These are phyloP conservation scores for Oscheius onirici DNA, from an alignment of 2,888 invertebrate species.

Conservation along the genomic window DNA sequence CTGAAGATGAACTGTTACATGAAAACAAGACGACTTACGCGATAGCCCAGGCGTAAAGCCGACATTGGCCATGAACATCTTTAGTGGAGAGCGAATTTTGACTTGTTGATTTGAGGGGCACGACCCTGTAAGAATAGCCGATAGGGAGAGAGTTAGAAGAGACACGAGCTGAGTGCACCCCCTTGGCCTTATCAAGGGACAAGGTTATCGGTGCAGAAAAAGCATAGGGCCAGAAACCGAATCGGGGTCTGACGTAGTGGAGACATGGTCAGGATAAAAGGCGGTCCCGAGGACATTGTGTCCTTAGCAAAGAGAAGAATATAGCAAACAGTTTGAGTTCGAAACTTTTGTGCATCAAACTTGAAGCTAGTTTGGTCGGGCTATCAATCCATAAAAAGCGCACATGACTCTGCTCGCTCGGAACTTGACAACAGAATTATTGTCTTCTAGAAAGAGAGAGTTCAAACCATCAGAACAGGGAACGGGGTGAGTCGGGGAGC, in stretches of 20 bases:
- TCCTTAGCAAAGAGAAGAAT: background rate
- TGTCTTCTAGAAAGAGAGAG: background rate
- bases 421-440: background rate
- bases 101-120: background rate
- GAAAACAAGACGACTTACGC: conserved; percentile 12
- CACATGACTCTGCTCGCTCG: background rate
- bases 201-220: conserved; percentile 33
- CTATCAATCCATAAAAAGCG: conserved; percentile 20
- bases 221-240: conserved; percentile 22
- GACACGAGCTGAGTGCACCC: conserved; percentile 18
- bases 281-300: background rate
- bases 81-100: conserved; percentile 13
- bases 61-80: conserved; percentile 22
- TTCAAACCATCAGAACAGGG: background rate
- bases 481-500: too few relatives aligned
- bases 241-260: conserved; percentile 17
- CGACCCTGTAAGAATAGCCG: background rate
- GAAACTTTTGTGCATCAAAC: too few relatives aligned
- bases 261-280: background rate
- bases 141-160: background rate
- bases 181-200: conserved; percentile 5
- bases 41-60: conserved; percentile 20
- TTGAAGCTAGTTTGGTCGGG: conserved; percentile 11
- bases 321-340: background rate
- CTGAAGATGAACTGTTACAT: background rate